These are phyloP conservation scores for Coptodon rendalli DNA, from an alignment of 2,113 vertebrate species.

Conservation along the genomic window DNA sequence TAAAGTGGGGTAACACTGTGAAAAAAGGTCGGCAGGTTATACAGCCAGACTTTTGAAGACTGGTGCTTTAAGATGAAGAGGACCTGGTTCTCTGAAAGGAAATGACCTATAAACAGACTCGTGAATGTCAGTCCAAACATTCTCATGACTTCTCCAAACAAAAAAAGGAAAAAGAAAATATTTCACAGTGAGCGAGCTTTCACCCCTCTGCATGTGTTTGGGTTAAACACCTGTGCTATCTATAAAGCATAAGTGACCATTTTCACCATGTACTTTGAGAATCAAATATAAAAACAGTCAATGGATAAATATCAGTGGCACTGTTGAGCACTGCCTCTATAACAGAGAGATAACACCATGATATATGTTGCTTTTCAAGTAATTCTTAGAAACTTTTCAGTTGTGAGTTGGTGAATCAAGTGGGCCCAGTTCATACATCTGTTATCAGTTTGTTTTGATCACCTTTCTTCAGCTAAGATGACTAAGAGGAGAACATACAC, in stretches of 20 bases:
- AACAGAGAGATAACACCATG: background rate
- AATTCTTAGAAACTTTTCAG: background rate
- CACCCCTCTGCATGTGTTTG: constrained; percentile 30
- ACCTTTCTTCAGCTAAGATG: background rate
- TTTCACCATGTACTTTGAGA: constrained; percentile 2
- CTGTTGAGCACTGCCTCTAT: constrained; percentile 6
- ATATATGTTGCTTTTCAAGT: background rate
- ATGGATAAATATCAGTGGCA: background rate
- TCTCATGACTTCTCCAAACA: constrained; percentile 12
- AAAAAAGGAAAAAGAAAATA: background rate
- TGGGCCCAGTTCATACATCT: background rate
- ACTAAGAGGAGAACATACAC: background rate
- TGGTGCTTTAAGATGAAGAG: background rate
- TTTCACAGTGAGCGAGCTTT: constrained; percentile 9
- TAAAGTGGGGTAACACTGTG: background rate
- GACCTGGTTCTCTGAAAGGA: background rate
- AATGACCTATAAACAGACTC: background rate
- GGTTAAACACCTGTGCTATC: background rate
- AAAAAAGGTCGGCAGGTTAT: background rate
- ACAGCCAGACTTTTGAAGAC: background rate
- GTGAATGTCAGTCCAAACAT: constrained; percentile 26
- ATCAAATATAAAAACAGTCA: background rate
- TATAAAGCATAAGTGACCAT: constrained; percentile 19
- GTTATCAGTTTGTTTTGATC: background rate
- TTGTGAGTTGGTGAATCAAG: background rate